A percentile compares a stretch with the other conserved stretches of the same genome.
Evolutionary conservation across 2,113 vertebrate genomes (phyloP).

Genomic region (Globicephala melas): DNA sequence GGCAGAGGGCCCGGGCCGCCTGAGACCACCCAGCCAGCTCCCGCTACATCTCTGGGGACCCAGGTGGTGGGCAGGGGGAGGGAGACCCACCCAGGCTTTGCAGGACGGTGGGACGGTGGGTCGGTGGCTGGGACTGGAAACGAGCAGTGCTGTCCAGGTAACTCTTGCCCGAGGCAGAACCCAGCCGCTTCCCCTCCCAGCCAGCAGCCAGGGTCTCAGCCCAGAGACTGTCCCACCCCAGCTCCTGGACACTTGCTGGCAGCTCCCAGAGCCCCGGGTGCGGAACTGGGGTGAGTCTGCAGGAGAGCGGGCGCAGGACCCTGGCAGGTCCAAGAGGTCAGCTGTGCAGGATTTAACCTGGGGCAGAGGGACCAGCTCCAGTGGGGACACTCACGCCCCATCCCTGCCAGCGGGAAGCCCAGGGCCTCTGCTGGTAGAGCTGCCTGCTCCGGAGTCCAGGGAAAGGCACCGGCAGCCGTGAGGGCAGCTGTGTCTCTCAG

Average conservation of each 20-base stretch:
- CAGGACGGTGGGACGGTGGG: background rate
- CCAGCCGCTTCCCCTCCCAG: background rate
- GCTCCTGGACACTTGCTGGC: background rate
- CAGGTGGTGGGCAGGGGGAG: background rate
- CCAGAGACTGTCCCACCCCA: no score
- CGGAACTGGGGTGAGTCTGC: background rate
- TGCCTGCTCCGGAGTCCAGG: background rate
- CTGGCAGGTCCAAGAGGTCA: no score
- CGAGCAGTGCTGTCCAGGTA: background rate
- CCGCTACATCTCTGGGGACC: background rate
- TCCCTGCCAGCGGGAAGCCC: background rate
- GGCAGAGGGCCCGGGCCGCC: background rate
- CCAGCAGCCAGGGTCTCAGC: background rate
- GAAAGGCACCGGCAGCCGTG: rapidly evolving
- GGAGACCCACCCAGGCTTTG: no score
- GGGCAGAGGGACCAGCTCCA: background rate
- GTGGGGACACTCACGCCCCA: rapidly evolving
- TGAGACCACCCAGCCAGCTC: background rate
- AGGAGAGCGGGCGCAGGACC: rapidly evolving
- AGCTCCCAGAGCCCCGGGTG: background rate
- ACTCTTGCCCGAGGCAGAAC: background rate
- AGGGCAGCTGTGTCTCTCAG: background rate
- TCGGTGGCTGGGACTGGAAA: background rate
- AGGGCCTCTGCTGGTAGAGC: background rate
- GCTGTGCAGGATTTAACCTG: background rate